Conservation (phyloP, 2,113 vertebrate genomes). For the Xyliphius kryptos region DNA sequence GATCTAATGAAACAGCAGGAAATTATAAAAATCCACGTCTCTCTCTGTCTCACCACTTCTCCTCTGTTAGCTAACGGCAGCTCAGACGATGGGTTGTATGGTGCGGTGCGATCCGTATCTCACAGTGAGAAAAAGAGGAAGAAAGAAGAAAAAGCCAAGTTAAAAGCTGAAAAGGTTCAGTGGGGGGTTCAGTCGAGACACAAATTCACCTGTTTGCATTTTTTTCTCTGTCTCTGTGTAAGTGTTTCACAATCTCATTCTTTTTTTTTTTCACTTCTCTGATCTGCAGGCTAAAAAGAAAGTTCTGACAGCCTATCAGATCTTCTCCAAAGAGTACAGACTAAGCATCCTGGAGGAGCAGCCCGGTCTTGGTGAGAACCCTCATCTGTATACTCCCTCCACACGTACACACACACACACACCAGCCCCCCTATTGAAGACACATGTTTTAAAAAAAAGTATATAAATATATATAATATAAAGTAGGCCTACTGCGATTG, state of each 20-base stretch:
- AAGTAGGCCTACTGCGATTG: too few species aligned
- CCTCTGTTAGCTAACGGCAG: constrained; percentile 58
- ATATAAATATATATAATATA: too few species aligned
- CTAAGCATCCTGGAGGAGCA: constrained; percentile 91
- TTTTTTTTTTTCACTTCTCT: background rate
- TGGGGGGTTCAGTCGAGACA: too few species aligned
- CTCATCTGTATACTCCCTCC: background rate
- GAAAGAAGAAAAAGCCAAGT: constrained; percentile 81
- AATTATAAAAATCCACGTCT: too few species aligned
- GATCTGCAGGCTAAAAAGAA: constrained; percentile 86
- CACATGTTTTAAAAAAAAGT: too few species aligned
- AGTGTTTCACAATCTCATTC: too few species aligned
- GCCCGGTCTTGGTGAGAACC: constrained; percentile 83
- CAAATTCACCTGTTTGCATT: too few species aligned
- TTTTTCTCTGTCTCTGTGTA: too few species aligned
- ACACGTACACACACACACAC: too few species aligned
- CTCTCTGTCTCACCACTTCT: constrained; percentile 28
- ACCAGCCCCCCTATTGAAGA: too few species aligned
- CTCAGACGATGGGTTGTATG: constrained; percentile 55
- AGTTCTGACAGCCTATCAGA: constrained; percentile 92
- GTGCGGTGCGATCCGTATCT: constrained; percentile 49
- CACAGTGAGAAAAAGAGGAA: constrained; percentile 61
- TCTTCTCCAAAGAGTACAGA: constrained; percentile 97
- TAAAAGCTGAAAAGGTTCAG: constrained; percentile 68
- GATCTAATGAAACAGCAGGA: background rate